Conservation (phyloP, 2,888 invertebrate species). For the Sycophila texana region DNA sequence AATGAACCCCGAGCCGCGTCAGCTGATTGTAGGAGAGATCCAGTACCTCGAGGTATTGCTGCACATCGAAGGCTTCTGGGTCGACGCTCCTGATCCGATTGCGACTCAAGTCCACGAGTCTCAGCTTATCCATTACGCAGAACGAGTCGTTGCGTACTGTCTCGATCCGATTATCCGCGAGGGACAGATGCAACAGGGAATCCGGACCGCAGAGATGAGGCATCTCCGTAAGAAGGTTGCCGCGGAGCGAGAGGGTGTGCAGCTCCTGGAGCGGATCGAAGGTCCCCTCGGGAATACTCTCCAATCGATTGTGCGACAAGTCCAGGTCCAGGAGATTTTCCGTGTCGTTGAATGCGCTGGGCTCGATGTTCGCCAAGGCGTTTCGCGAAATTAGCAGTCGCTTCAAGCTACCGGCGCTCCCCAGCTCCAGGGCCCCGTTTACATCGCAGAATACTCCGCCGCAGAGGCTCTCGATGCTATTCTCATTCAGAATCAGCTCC, state of each 20-base stretch:
- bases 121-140: constrained; percentile 57
- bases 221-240: constrained; percentile 60
- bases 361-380: constrained; percentile 58
- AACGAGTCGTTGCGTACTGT: constrained; percentile 47
- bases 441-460: constrained; percentile 52
- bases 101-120: constrained; percentile 59
- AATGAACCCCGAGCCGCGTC: too few relatives aligned
- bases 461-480: constrained; percentile 62
- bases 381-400: constrained; percentile 63
- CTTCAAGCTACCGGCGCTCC: constrained; percentile 56
- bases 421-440: constrained; percentile 57
- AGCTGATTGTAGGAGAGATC: too few relatives aligned
- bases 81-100: constrained; percentile 62
- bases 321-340: constrained; percentile 61
- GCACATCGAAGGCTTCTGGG: constrained; percentile 52
- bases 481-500: constrained; percentile 62
- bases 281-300: constrained; percentile 55
- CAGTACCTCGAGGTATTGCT: constrained; percentile 46
- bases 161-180: constrained; percentile 60
- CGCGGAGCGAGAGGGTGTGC: constrained; percentile 59
- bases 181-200: constrained; percentile 57
- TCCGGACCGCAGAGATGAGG: constrained; percentile 52
- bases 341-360: constrained; percentile 61
- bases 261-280: constrained; percentile 58
- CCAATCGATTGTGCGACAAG: constrained; percentile 62